A percentile compares a stretch with the other conserved stretches of the same genome.
These are phyloP conservation scores for Colistium nudipinnis DNA, from an alignment of 2,113 vertebrate species.

Conservation along the genomic window DNA sequence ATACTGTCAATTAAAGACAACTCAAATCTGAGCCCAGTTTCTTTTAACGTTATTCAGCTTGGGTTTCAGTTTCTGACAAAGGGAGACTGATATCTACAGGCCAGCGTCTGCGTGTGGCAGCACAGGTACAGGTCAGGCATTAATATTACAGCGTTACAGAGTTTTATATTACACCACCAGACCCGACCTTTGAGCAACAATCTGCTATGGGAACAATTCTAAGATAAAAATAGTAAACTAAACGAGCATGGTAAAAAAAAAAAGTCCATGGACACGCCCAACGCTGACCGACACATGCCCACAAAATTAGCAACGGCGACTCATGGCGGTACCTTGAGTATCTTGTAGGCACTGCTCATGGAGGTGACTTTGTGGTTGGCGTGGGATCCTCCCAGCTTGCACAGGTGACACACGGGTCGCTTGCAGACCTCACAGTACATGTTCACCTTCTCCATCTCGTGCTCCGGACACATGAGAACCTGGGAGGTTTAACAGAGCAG, in stretches of 20 bases:
- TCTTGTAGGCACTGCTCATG: constrained; percentile 97
- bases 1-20: too few species aligned
- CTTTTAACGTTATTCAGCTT: not conserved
- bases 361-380: constrained; percentile 94
- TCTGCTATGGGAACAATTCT: too few species aligned
- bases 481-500: constrained; percentile 59
- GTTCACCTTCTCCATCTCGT: constrained; percentile 97
- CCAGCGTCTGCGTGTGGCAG: constrained; percentile 8
- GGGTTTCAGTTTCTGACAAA: constrained; percentile 36
- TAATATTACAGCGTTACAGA: constrained; percentile 63
- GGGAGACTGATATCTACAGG: constrained; percentile 19
- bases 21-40: constrained; percentile 12
- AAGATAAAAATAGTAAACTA: too few species aligned
- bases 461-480: constrained; percentile 98
- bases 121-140: constrained; percentile 41
- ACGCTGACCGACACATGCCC: not conserved
- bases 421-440: constrained; percentile 98
- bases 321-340: constrained; percentile 88
- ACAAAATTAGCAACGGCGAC: not conserved
- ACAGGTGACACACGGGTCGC: constrained; percentile 96
- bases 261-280: too few species aligned
- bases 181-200: too few species aligned
- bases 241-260: too few species aligned
- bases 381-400: constrained; percentile 92
- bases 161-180: too few species aligned